Base-by-base conservation (phyloP, 2,888 invertebrate species). In the Maniola hyperantus region DNA sequence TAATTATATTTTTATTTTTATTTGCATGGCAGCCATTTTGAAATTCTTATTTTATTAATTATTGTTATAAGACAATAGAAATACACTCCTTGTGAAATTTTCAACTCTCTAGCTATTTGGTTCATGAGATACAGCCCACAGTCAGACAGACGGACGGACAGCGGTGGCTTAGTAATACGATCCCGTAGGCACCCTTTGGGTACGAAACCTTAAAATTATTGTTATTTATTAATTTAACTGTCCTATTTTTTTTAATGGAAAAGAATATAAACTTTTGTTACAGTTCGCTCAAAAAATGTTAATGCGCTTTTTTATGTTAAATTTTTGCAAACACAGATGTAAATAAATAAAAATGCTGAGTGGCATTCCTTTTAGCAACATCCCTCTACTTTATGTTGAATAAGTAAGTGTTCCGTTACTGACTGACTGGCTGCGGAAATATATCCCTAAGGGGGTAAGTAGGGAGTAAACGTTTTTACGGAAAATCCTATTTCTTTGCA, bases 181-280 rank as follows among this genome's bases (percentile, higher is more conserved):
- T n/a, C n/a, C n/a, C n/a, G n/a, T n/a, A n/a, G n/a, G n/a, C n/a
- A n/a, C n/a, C n/a, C n/a, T n/a, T n/a, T n/a, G n/a, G n/a, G n/a
- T n/a, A n/a, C n/a, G n/a, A n/a, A n/a, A n/a, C n/a, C n/a, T 34
- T 26, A 39, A 33, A 26, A 63, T 59, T 59, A 42, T 60, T 36
- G 18, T 36, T 60, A 55, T 20, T 15, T 51, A 39, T 51, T 61
- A 18, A 7, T 36, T 26, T 51, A 34, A 50, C 13, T 13, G 2
- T 6, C 33, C 39, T 20, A 51, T 34, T 48, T 7, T 50, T 61
- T 20, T 4, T 39, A 13, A 51, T 10, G 6, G 13, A 33, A 11
- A 10, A 39, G 10, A 39, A 10, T 36, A 26, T 6, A 13, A 26
- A 6, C 6, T 13, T 51, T 51, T 51, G 6, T 51, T 51, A 33